Conservation (phyloP, 2,113 vertebrate genomes). For the Aegithalos caudatus region DNA sequence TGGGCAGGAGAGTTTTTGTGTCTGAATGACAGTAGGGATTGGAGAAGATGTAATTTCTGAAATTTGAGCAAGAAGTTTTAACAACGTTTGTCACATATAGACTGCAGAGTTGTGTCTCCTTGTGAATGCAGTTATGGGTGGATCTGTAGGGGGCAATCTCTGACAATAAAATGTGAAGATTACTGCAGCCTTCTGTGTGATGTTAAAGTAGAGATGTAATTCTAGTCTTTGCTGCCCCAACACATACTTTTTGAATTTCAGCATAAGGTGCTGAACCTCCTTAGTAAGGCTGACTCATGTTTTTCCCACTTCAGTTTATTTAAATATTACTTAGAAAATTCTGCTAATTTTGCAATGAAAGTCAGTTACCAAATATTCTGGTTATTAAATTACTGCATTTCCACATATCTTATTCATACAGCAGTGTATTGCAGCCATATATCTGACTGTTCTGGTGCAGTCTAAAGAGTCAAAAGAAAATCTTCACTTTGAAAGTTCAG, state of each 20-base stretch:
- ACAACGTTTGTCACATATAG: accelerated
- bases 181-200: neutral
- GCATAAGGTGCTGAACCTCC: neutral
- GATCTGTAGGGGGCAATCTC: slow-evolving; percentile 74
- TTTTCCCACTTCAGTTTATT: neutral
- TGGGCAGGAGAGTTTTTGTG: neutral
- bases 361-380: neutral
- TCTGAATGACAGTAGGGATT: neutral
- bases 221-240: neutral
- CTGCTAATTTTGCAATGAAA: neutral
- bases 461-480: neutral
- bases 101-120: neutral
- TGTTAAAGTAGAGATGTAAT: neutral
- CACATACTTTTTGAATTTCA: neutral
- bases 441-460: neutral
- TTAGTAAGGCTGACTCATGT: neutral
- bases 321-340: neutral
- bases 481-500: neutral
- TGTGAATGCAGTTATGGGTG: neutral
- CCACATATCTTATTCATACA: neutral
- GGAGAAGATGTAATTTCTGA: neutral
- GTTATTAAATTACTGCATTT: neutral
- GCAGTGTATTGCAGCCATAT: neutral
- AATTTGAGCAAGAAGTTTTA: neutral
- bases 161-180: slow-evolving; percentile 41